These are phyloP conservation scores for Halichondria panicea DNA, from an alignment of 37 sponge, comb jelly and placozoan genomes.

Conservation along the genomic window DNA sequence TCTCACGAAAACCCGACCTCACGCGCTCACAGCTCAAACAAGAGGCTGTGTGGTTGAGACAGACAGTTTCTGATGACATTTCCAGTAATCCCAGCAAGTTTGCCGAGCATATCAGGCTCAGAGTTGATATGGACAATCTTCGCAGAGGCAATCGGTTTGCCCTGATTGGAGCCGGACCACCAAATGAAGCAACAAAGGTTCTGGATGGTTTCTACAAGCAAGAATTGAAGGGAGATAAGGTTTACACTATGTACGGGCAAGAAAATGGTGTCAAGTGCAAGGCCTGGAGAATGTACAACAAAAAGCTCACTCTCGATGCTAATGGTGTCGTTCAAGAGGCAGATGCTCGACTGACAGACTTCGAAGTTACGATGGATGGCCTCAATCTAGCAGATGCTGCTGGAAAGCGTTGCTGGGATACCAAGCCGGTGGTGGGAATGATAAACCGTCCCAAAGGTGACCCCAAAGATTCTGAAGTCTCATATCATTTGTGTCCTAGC, in stretches of 20 bases:
- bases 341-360: not conserved
- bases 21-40: not conserved
- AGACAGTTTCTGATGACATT: not conserved
- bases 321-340: not conserved
- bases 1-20: not conserved
- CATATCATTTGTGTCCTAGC: conserved; percentile 9
- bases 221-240: not conserved
- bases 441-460: not conserved
- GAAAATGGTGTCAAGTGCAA: not conserved
- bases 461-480: not conserved
- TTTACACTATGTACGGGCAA: not conserved
- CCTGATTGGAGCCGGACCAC: not conserved
- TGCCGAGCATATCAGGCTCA: not conserved
- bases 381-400: not conserved
- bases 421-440: not conserved
- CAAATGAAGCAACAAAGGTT: not conserved
- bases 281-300: not conserved
- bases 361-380: not conserved
- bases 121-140: not conserved
- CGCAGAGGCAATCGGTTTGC: not conserved
- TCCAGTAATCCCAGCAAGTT: not conserved
- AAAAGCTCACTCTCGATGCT: not conserved
- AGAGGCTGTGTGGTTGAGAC: not conserved
- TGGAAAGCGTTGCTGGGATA: not conserved
- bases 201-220: not conserved